A percentile compares a stretch with the other conserved stretches of the same genome.
phyloP scores from a whole-genome alignment of 2,797 vertebrate genomes.

The Lutjanus argentimaculatus region DNA sequence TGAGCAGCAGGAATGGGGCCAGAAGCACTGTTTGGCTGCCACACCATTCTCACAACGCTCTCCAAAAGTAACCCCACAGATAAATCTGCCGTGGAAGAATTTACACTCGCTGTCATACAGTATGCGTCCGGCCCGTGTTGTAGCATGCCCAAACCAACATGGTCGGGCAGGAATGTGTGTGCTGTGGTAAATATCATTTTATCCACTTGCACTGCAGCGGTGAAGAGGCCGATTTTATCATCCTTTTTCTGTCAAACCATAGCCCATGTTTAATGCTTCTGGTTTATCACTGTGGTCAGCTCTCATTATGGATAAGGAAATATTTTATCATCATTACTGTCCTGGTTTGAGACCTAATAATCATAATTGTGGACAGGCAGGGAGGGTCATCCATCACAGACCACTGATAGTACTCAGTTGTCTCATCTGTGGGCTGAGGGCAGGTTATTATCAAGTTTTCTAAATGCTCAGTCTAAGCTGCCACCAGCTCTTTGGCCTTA shows the following conservation, averaged over 20 bases:
- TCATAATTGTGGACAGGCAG: constrained; percentile 50
- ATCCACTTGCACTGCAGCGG: constrained; percentile 66
- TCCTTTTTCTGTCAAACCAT: constrained; percentile 53
- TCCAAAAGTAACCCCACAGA: constrained; percentile 74
- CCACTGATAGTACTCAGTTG: constrained; percentile 1
- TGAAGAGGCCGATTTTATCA: constrained; percentile 56
- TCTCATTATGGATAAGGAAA: constrained; percentile 49
- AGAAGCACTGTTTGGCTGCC: constrained; percentile 62
- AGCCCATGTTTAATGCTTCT: constrained; percentile 62
- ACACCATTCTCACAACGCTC: constrained; percentile 57
- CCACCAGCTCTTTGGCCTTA: constrained; percentile 31
- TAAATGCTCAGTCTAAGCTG: constrained; percentile 29
- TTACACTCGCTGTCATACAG: constrained; percentile 67
- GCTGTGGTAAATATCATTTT: constrained; percentile 73
- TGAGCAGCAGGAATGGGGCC: constrained; percentile 64
- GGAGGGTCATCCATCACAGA: constrained; percentile 47
- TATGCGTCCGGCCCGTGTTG: constrained; percentile 71
- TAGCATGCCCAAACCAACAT: constrained; percentile 81
- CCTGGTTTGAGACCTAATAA: constrained; percentile 49
- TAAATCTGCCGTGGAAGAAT: constrained; percentile 82
- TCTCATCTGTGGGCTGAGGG: constrained; percentile 37
- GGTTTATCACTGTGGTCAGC: constrained; percentile 68
- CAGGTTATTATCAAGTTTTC: constrained; percentile 42
- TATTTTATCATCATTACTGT: constrained; percentile 63
- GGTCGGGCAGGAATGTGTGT: constrained; percentile 74